A percentile compares a stretch with the other conserved stretches of the same genome.
These are phyloP conservation scores for Balearica regulorum DNA, from an alignment of 2,797 vertebrate species.

Conservation along the genomic window DNA sequence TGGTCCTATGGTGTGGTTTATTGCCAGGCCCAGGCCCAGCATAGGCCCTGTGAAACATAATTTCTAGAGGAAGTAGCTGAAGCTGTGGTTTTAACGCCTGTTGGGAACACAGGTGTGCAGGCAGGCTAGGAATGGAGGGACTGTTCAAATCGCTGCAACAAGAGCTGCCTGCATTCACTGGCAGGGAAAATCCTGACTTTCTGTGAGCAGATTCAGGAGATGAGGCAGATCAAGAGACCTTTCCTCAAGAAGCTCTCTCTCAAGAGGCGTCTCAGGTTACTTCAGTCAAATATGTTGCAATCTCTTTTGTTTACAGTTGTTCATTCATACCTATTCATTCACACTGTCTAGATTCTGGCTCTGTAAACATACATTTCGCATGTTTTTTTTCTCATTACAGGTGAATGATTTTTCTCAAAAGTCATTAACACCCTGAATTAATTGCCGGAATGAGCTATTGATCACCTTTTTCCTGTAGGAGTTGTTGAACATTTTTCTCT, in stretches of 20 bases:
- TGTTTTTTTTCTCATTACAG: neutral
- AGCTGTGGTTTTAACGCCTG: neutral
- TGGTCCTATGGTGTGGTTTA: neutral
- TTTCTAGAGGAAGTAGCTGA: neutral
- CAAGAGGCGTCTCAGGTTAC: neutral
- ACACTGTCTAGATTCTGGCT: neutral
- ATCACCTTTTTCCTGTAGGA: neutral
- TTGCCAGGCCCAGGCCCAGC: neutral
- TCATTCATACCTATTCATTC: neutral
- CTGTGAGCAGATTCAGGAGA: neutral
- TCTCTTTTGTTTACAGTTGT: neutral
- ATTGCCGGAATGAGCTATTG: neutral
- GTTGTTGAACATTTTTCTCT: neutral
- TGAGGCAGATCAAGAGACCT: neutral
- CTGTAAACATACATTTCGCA: neutral
- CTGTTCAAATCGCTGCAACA: rapidly evolving
- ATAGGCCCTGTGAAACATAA: neutral
- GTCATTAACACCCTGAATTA: neutral
- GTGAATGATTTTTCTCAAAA: neutral
- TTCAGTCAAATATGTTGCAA: neutral
- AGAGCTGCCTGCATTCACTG: neutral
- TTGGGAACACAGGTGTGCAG: neutral
- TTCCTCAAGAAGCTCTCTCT: neutral
- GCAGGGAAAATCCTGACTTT: neutral
- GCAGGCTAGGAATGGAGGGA: neutral